Base-by-base conservation (phyloP, 2,113 vertebrate genomes). In the Saccopteryx leptura region DNA sequence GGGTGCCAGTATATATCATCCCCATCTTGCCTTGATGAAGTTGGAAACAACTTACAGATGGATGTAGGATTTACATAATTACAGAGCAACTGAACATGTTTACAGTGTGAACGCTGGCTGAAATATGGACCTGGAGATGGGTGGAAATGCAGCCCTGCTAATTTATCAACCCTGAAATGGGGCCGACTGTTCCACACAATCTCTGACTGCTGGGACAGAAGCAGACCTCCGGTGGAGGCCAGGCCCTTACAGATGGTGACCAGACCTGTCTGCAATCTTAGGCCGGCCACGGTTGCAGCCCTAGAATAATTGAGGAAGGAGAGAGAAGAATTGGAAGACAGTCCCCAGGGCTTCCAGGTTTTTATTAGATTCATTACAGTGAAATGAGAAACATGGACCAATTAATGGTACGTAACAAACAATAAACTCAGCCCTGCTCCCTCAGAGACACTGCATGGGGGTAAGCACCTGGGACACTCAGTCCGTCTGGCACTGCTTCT, bases 301-400 rank as follows among this genome's bases (percentile, higher is more conserved):
- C 39, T 50, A 14, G 4, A 33, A 28, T 80, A 15, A 79, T 4
- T 1, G 7, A 74, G 5, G 19, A 10, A 68, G 46, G 23, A 75
- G n/a, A 88, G 31, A 54, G 58, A 88, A 93, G 85, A 56, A 65
- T 39, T 50, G 46, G 3, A 90, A 65, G 28, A 74, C 2, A 63
- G 48, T 90, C 19, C 7, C 46, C 39, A 74, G 61, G 7, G 39
- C 12, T 19, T 86, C 23, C 28, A 76, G 17, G n/a, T 68, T 79
- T 79, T 63, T 81, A 48, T 69, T 90, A 85, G n/a, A 80, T 81
- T 85, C 17, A 50, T 80, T 94, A 54, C 11, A 93, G 26, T 4
- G 31, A 54, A 81, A 75, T 93, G 72, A 74, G 86, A 68, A 68
- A 54, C 19, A 61, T 68, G 65, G 56, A 56, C 46, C 26, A 81